Percentiles rank a stretch among this genome's conserved stretches.
Conservation (phyloP, 2,888 invertebrate species). For the Yponomeuta sedellus region DNA sequence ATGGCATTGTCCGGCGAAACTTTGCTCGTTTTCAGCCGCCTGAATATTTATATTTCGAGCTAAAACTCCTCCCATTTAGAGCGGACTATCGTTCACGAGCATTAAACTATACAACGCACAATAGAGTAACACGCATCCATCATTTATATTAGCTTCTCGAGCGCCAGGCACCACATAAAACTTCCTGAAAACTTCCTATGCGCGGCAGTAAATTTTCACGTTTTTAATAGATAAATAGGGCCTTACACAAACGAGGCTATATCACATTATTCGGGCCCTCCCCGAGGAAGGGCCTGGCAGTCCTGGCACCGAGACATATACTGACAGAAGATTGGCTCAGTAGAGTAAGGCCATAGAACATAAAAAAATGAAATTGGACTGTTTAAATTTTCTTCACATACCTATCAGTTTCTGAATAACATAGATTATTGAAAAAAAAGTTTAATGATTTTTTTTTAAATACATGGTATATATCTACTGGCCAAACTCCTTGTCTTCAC, state of each 20-base stretch:
- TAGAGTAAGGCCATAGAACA: too few relatives aligned
- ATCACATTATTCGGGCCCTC: slow-evolving; percentile 74
- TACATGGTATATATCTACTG: too few relatives aligned
- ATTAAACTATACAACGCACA: slow-evolving; percentile 3
- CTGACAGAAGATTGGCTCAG: background rate
- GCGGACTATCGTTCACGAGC: background rate
- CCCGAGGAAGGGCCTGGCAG: slow-evolving; percentile 73
- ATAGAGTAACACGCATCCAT: slow-evolving; percentile 54
- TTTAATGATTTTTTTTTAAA: too few relatives aligned
- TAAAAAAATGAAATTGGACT: too few relatives aligned
- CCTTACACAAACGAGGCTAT: slow-evolving; percentile 75
- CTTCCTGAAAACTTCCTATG: slow-evolving; percentile 70
- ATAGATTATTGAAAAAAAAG: too few relatives aligned
- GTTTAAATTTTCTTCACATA: too few relatives aligned
- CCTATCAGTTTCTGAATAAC: too few relatives aligned
- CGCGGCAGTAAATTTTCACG: slow-evolving; percentile 63
- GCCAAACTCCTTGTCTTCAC: too few relatives aligned
- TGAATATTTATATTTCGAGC: background rate
- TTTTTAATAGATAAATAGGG: slow-evolving; percentile 77
- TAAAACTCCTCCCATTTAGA: background rate
- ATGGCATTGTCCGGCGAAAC: background rate
- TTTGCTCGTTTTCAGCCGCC: too few relatives aligned
- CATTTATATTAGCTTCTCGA: slow-evolving; percentile 60
- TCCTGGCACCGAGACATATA: background rate
- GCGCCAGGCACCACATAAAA: slow-evolving; percentile 68